Conservation (phyloP, 1,140 invertebrate genomes). For the Hirudo medicinalis region DNA sequence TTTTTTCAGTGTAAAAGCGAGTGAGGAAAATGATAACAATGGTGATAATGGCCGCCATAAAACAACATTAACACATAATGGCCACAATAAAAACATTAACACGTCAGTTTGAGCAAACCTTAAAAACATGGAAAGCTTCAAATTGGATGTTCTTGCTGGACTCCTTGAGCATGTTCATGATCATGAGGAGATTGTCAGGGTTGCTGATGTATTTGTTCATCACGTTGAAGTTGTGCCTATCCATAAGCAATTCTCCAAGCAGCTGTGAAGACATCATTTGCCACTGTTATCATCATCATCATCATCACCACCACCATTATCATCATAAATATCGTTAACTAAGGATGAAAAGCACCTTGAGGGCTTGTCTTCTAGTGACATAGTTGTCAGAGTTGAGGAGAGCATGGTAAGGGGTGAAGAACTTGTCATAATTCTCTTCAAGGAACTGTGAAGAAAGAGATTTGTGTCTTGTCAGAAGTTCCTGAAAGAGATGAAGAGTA, state of each 20-base stretch:
- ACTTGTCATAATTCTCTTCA: conserved; percentile 95
- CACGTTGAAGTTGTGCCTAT: conserved; percentile 96
- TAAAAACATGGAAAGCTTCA: conserved; percentile 99
- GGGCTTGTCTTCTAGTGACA: conserved; percentile 86
- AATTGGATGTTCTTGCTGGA: conserved; percentile 99
- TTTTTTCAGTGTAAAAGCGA: background rate
- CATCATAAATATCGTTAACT: too few species aligned
- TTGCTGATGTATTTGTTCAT: conserved; percentile 99
- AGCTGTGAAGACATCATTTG: conserved; percentile 42
- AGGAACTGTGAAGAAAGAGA: conserved; percentile 92
- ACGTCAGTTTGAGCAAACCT: conserved; percentile 50
- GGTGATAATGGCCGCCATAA: background rate
- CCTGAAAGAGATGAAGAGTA: conserved; percentile 50
- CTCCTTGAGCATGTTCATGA: conserved; percentile 99
- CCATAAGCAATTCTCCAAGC: conserved; percentile 87
- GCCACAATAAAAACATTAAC: background rate
- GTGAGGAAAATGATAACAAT: background rate
- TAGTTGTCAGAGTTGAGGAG: conserved; percentile 97
- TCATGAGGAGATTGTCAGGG: conserved; percentile 95
- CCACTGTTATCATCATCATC: too few species aligned
- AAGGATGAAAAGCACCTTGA: conserved; percentile 51
- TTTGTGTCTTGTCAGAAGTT: conserved; percentile 95
- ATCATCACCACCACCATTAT: too few species aligned
- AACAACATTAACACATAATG: background rate
- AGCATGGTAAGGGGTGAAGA: conserved; percentile 89